These are phyloP conservation scores for Nebria brevicollis DNA, from an alignment of 2,888 invertebrate genomes.

Conservation along the genomic window DNA sequence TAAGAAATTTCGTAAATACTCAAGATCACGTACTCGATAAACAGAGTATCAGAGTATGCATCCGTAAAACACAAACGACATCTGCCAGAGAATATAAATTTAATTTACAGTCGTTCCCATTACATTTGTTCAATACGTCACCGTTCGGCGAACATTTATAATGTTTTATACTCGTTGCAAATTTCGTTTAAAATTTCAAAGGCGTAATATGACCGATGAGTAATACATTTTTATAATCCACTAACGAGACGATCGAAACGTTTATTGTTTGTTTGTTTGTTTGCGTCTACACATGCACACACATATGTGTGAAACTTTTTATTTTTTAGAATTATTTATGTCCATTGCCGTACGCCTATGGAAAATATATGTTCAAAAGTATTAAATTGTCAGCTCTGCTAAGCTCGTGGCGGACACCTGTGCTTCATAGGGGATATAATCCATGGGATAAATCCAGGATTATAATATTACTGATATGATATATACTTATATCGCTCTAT, in stretches of 20 bases:
- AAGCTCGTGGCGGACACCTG: background rate
- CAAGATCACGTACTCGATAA: slow-evolving; percentile 18
- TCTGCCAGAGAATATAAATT: slow-evolving; percentile 9
- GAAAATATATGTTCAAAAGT: background rate
- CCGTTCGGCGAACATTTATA: too few relatives aligned
- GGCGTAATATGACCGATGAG: too few relatives aligned
- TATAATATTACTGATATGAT: slow-evolving; percentile 1
- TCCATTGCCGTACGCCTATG: background rate
- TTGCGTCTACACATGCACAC: too few relatives aligned
- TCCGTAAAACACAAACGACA: slow-evolving; percentile 15
- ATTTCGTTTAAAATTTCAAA: too few relatives aligned
- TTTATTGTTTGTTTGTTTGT: too few relatives aligned
- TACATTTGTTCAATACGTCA: background rate
- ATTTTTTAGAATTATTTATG: too few relatives aligned
- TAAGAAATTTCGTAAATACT: slow-evolving; percentile 14
- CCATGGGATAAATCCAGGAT: background rate
- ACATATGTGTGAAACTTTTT: too few relatives aligned
- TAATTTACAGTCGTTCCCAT: background rate
- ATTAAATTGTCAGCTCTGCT: background rate
- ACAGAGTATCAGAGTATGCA: background rate
- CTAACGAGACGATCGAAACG: too few relatives aligned
- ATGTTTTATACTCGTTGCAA: too few relatives aligned
- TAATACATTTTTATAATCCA: too few relatives aligned
- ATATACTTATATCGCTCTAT: background rate
- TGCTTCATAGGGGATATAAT: background rate